A percentile compares a stretch with the other conserved stretches of the same genome.
These are phyloP conservation scores for Popillia japonica DNA, from an alignment of 1,140 invertebrate genomes.

Conservation along the genomic window DNA sequence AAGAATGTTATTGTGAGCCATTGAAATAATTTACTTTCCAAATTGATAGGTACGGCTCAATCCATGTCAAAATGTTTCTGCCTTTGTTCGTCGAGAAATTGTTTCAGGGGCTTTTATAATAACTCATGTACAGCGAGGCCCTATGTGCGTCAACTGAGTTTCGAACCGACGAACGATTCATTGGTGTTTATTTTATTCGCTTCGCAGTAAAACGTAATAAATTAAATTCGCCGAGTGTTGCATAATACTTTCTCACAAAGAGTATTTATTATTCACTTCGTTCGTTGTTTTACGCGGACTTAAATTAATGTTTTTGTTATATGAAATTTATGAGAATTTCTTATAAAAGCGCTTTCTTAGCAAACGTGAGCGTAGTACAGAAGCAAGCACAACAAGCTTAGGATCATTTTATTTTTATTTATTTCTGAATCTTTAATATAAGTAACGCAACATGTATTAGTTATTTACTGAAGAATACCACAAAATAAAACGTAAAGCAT, in stretches of 20 bases:
- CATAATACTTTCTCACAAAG: neutral
- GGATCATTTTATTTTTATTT: too few species aligned
- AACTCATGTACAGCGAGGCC: conserved; percentile 15
- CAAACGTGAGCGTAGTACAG: too few species aligned
- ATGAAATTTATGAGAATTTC: neutral
- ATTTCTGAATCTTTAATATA: too few species aligned
- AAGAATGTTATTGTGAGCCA: conserved; percentile 52
- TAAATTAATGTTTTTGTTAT: conserved; percentile 3
- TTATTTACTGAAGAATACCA: too few species aligned
- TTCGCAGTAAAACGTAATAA: neutral
- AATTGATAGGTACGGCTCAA: conserved; percentile 55
- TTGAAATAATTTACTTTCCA: conserved; percentile 56
- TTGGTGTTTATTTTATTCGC: conserved; percentile 24
- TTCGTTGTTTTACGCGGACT: neutral
- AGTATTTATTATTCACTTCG: neutral
- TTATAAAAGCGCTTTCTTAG: neutral
- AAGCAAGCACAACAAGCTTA: too few species aligned
- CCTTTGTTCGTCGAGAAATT: conserved; percentile 45
- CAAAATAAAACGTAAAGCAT: too few species aligned
- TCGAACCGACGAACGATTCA: neutral
- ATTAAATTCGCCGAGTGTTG: conserved; percentile 20
- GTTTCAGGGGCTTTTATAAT: conserved; percentile 36
- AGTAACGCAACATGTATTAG: too few species aligned
- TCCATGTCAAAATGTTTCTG: conserved; percentile 51
- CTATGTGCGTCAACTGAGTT: conserved; percentile 19